Percentiles rank a stretch among this genome's conserved stretches.
These are phyloP conservation scores for Onychostruthus taczanowskii DNA, from an alignment of 2,113 vertebrate species.

Conservation along the genomic window DNA sequence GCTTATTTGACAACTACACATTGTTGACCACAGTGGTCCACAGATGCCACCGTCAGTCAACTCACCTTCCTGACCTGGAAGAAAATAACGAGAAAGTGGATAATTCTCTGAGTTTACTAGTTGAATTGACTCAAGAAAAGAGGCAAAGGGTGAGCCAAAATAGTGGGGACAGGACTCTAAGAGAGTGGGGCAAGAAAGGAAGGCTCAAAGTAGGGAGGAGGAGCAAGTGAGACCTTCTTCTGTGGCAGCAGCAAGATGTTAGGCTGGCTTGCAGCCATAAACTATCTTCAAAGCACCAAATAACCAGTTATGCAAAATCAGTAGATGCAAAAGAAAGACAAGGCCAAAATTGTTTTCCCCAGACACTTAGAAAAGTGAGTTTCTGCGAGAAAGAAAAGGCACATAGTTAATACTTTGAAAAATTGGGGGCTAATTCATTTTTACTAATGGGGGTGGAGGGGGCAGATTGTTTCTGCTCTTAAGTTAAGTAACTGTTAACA, in stretches of 20 bases:
- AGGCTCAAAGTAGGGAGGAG: background rate
- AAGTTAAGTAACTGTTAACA: background rate
- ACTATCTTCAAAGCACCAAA: background rate
- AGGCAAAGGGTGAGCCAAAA: background rate
- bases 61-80: background rate
- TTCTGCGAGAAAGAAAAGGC: background rate
- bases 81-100: background rate
- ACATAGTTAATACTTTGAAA: background rate
- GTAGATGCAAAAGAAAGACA: background rate
- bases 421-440: background rate
- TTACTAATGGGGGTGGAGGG: background rate
- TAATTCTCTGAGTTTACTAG: background rate
- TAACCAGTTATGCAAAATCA: background rate
- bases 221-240: background rate
- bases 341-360: background rate
- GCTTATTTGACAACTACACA: background rate
- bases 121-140: background rate
- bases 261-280: background rate
- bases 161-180: background rate
- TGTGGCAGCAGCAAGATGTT: background rate
- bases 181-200: background rate
- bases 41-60: background rate
- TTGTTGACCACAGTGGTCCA: background rate
- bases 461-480: background rate
- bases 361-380: background rate